A percentile compares a stretch with the other conserved stretches of the same genome.
phyloP scores from a whole-genome alignment of 2,797 vertebrate genomes.

The Tenualosa ilisha region DNA sequence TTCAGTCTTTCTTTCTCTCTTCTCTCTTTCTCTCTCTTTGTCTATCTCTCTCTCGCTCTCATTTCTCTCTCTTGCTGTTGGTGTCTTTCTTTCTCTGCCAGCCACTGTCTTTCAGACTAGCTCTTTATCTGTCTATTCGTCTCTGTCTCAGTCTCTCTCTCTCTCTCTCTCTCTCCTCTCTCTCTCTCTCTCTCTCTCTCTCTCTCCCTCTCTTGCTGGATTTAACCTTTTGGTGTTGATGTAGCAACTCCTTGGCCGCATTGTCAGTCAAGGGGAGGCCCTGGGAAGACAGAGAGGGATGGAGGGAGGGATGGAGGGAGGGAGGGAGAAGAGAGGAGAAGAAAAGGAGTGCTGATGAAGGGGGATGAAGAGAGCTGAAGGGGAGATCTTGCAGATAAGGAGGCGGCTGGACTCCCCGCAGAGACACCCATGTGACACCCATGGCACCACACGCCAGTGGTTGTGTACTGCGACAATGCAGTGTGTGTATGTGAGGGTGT shows the following conservation, averaged over 20 bases:
- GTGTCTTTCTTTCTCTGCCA: neutral
- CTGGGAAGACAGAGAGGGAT: neutral
- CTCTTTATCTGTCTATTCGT: neutral
- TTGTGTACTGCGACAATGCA: neutral
- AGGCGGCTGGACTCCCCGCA: neutral
- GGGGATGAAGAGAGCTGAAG: neutral
- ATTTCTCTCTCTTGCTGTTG: neutral
- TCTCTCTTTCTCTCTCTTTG: neutral
- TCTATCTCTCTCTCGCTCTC: neutral
- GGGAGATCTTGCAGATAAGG: slow-evolving; percentile 13
- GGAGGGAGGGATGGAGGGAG: neutral
- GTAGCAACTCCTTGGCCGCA: neutral
- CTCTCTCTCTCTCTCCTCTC: neutral
- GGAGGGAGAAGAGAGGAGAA: neutral
- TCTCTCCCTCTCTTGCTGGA: neutral
- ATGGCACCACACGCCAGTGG: neutral
- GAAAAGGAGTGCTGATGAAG: slow-evolving; percentile 4
- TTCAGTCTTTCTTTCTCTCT: neutral
- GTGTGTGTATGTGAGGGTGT: neutral
- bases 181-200: neutral
- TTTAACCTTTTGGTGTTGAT: neutral
- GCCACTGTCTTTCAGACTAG: neutral
- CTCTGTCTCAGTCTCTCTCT: neutral
- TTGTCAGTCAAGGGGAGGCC: neutral
- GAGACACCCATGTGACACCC: neutral